These are phyloP conservation scores for Lutjanus erythropterus DNA, from an alignment of 2,113 vertebrate species.

Conservation along the genomic window DNA sequence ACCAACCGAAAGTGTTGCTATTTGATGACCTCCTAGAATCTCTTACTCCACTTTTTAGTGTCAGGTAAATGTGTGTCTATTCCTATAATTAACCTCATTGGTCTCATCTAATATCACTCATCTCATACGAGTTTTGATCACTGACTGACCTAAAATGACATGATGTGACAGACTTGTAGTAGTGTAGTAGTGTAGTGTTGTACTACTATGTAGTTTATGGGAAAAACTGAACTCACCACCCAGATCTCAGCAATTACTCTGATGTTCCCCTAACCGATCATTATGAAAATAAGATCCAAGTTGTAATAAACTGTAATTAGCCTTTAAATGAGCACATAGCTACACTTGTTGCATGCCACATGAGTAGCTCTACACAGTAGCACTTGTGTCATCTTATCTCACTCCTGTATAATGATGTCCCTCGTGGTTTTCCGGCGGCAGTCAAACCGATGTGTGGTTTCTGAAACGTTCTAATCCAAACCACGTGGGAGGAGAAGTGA, in stretches of 20 bases:
- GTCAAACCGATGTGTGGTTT: slow-evolving; percentile 18
- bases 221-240: not conserved
- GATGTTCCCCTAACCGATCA: no score
- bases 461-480: slow-evolving; percentile 25
- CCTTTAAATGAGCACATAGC: not conserved
- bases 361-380: not conserved
- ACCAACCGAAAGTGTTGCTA: no score
- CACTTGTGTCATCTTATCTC: not conserved
- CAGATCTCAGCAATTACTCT: not conserved
- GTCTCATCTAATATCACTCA: no score
- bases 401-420: not conserved
- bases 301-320: not conserved
- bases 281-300: not conserved
- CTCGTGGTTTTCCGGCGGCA: slow-evolving; percentile 11
- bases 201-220: no score
- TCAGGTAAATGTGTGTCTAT: not conserved
- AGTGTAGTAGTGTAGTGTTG: no score
- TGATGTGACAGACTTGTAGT: not conserved
- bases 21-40: no score
- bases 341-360: slow-evolving; percentile 11
- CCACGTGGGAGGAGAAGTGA: slow-evolving; percentile 7
- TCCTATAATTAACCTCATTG: not conserved
- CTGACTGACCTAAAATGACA: not conserved
- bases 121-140: no score
- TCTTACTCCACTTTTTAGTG: no score